Conservation (phyloP, 2,888 invertebrate species). For the Cyaniris semiargus region DNA sequence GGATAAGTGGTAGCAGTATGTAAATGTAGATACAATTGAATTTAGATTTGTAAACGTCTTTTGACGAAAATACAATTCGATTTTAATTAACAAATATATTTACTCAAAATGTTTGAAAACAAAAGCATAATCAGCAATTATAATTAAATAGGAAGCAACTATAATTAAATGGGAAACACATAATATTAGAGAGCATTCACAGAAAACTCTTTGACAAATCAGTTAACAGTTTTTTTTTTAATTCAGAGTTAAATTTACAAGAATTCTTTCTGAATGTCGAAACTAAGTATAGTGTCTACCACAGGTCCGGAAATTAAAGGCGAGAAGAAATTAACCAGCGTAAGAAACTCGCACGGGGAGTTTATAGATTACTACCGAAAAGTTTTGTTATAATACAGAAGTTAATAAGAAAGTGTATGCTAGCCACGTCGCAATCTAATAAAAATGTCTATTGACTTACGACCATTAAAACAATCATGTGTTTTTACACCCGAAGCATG, state of each 20-base stretch:
- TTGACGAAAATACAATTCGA: neutral
- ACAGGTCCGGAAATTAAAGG: no score
- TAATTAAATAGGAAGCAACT: no score
- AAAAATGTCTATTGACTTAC: constrained; percentile 10
- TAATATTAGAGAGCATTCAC: neutral
- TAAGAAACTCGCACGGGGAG: neutral
- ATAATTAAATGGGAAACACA: neutral
- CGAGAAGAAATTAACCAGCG: no score
- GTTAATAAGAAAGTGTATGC: neutral
- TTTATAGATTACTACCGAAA: neutral
- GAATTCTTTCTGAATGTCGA: no score
- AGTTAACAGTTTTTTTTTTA: neutral
- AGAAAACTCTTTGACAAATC: neutral
- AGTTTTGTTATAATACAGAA: neutral
- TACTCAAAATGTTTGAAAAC: no score
- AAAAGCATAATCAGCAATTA: no score
- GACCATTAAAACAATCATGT: constrained; percentile 9
- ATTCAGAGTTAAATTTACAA: no score
- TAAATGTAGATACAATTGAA: neutral
- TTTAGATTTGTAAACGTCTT: neutral
- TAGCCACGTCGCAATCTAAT: constrained; percentile 2
- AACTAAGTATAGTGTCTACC: no score
- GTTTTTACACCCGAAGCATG: constrained; percentile 10
- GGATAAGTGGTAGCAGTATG: constrained; percentile 11
- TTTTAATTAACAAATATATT: neutral